A percentile compares a stretch with the other conserved stretches of the same genome.
These are phyloP conservation scores for Halictus rubicundus DNA, from an alignment of 1,140 invertebrate species.

Conservation along the genomic window DNA sequence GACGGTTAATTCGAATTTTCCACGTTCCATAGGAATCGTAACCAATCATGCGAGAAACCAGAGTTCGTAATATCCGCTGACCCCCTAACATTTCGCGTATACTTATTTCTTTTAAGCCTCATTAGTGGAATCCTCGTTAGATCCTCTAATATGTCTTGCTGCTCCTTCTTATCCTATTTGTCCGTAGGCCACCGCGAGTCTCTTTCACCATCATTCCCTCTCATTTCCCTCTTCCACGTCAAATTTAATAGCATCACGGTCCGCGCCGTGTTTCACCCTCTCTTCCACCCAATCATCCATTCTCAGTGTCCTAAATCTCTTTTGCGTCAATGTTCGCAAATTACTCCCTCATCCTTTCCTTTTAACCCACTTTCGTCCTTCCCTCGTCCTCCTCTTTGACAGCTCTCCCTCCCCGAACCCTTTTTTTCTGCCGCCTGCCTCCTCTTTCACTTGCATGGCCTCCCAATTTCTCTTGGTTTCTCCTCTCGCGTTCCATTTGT, in stretches of 20 bases:
- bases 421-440: not conserved
- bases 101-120: no score
- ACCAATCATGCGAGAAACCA: no score
- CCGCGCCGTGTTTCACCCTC: not conserved
- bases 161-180: not conserved
- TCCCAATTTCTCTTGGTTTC: conserved; percentile 24
- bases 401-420: not conserved
- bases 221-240: not conserved
- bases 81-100: no score
- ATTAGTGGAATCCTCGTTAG: no score
- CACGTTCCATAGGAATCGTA: no score
- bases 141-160: no score
- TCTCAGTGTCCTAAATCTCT: conserved; percentile 31
- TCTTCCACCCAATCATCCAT: conserved; percentile 23
- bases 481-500: conserved; percentile 9
- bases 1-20: no score
- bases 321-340: conserved; percentile 44
- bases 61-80: no score
- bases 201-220: not conserved
- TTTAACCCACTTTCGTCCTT: conserved; percentile 30
- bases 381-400: not conserved
- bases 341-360: conserved; percentile 42
- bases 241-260: conserved; percentile 19
- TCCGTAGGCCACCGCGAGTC: not conserved
- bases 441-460: conserved; percentile 15